Evolutionary conservation across 1,140 invertebrate genomes (phyloP), one percentile per base, ranked within the genome.

Genomic region (Drosophila persimilis): DNA sequence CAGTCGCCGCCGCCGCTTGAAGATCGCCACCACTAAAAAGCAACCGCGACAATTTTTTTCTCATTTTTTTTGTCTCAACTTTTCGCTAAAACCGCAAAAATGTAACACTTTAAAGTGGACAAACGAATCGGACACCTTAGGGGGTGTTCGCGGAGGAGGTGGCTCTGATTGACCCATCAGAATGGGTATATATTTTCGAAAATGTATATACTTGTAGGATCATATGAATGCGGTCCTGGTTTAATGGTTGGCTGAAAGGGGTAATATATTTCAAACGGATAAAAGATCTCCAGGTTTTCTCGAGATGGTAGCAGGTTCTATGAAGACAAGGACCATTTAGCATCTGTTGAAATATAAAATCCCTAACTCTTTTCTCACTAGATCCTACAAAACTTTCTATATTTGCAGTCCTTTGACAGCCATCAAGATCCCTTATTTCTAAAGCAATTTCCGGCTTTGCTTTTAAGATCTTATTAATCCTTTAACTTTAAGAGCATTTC

Each of bases 11-110:
- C 61, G 41, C n/a, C 61, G 74, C 74, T 88, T 88, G 54, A 86
- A 83, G 83, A 86, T 85, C 75, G 78, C 73, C 78, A 76, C 84
- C 62, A 61, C 61, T 71, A 75, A 72, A 66, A 76, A 74, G 58
- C 48, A 60, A 67, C 73, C 81, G 73, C 64, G 66, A 75, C 73
- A 76, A 67, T 74, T 76, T 69, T 58, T 65, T 73, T 52, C 60
- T 29, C 54, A 61, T 52, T 53, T 61, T 41, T 52, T 50, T 60
- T 35, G 50, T 44, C 47, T 50, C 61, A 55, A 44, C 26, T 35
- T 11, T 46, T 73, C 29, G 47, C 39, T 29, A 39, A 39, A 75
- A 75, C 73, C 73, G 62, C 73, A 77, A 77, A 79, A 62, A 78
- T 77, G 44, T 77, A 75, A 75, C 66, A 71, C 74, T 57, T 54